A percentile compares a stretch with the other conserved stretches of the same genome.
phyloP scores from a whole-genome alignment of 2,888 invertebrate species.

The Cyrtodaria siliqua region DNA sequence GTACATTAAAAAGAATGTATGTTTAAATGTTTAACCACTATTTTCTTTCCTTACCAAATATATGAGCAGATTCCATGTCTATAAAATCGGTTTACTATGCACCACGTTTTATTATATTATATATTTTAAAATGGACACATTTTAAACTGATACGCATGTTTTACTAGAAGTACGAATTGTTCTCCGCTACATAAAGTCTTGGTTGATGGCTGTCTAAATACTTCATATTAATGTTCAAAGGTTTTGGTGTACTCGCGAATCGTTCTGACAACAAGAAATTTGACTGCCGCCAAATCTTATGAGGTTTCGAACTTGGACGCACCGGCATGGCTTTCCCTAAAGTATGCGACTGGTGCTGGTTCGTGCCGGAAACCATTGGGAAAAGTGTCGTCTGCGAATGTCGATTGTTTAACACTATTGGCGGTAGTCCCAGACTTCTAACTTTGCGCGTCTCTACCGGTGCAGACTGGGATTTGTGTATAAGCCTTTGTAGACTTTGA shows the following conservation, averaged over 20 bases:
- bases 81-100: too few species aligned
- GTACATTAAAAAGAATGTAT: too few species aligned
- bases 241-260: conserved; percentile 20
- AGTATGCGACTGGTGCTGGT: not conserved
- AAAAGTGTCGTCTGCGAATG: conserved; percentile 4
- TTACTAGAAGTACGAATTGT: too few species aligned
- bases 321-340: conserved; percentile 21
- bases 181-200: too few species aligned
- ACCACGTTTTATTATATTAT: too few species aligned
- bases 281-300: conserved; percentile 65
- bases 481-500: conserved; percentile 25
- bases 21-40: too few species aligned
- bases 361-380: not conserved
- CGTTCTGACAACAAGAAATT: conserved; percentile 49
- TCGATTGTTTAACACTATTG: conserved; percentile 27
- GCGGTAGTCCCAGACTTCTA: conserved; percentile 48
- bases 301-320: conserved; percentile 66
- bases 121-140: too few species aligned
- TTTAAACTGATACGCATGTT: too few species aligned
- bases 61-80: too few species aligned
- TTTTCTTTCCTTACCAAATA: too few species aligned
- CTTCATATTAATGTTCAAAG: too few species aligned
- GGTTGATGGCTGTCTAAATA: too few species aligned
- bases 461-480: conserved; percentile 46
- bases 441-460: conserved; percentile 34